Base-by-base conservation (phyloP, 2,113 vertebrate species). In the Callopanchax toddi region DNA sequence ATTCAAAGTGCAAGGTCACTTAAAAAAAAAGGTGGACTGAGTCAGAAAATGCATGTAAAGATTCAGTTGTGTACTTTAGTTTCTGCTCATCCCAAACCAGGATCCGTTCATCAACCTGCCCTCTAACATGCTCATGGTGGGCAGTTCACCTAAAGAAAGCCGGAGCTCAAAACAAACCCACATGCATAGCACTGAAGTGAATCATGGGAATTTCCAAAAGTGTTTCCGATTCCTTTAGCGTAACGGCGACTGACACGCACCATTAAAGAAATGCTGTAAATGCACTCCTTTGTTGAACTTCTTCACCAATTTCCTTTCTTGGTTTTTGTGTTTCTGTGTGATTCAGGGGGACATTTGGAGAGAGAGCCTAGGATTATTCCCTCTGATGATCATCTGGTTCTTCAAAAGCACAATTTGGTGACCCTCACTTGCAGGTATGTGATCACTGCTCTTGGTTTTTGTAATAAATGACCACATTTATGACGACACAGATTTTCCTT, bases 401-500 rank as follows among this genome's bases (percentile, higher is more conserved):
- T 61, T 51, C 74, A 78, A 10, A 74, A 58, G 44, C 74, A 76
- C 17, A 61, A 39, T 6, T 34, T 17, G 1, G 78, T 93, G 54
- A 76, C 0, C 16, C 86, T 93, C 67, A 79, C 10, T 25, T 93
- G 92, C 90, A 89, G 87, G 92, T 93, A 90, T 21, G 78, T 22
- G 22, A 2, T 22, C 8, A n/a, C 9, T 16, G 21, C 18, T 18
- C 12, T 54, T 16, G 22, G 5, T 37, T 45, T 46, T 44, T 55
- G 18, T 21, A 0, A 11, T 22, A 51, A 25, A 36, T 6, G 11
- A 54, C 20, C 4, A 17, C 39, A 12, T 12, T 53, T 15, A n/a
- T 39, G 10, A 44, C 4, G n/a, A 20, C 8, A 5, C 29, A 11
- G 11, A 13, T 1, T 54, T 54, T 37, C 3, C 4, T 51, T 22